Evolutionary conservation across 2,797 vertebrate species (phyloP).

Genomic region (Mallotus villosus): DNA sequence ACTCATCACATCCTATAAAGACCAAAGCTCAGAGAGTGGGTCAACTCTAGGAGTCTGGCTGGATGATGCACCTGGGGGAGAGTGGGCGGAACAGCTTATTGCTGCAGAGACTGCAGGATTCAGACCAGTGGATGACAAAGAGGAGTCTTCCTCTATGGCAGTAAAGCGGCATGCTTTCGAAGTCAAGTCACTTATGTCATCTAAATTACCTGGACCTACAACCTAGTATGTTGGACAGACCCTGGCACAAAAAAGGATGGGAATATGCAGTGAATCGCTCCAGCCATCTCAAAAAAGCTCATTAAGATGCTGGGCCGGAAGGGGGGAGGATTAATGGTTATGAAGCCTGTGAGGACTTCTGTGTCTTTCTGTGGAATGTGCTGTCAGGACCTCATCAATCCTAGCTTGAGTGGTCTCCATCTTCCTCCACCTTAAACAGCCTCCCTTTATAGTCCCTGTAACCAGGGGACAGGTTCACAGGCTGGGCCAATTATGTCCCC

Average conservation of each 20-base stretch:
- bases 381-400: slow-evolving; percentile 51
- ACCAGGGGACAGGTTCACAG: slow-evolving; percentile 51
- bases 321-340: slow-evolving; percentile 47
- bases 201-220: not conserved
- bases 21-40: slow-evolving; percentile 21
- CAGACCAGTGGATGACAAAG: not conserved
- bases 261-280: slow-evolving; percentile 35
- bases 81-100: not conserved
- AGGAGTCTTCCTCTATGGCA: not conserved
- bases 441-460: slow-evolving; percentile 27
- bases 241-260: slow-evolving; percentile 19
- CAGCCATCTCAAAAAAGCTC: slow-evolving; percentile 40
- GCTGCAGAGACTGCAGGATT: not conserved
- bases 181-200: not conserved
- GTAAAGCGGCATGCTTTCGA: not conserved
- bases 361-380: slow-evolving; percentile 13
- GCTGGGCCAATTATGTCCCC: slow-evolving; percentile 38
- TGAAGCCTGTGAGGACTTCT: slow-evolving; percentile 40
- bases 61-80: not conserved
- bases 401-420: slow-evolving; percentile 38
- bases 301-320: slow-evolving; percentile 41
- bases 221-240: not conserved
- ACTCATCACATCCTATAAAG: slow-evolving; percentile 44
- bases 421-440: slow-evolving; percentile 22
- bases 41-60: slow-evolving; percentile 1